Evolutionary conservation across 1,140 invertebrate genomes (phyloP).

Genomic region (Diorhabda elongata): DNA sequence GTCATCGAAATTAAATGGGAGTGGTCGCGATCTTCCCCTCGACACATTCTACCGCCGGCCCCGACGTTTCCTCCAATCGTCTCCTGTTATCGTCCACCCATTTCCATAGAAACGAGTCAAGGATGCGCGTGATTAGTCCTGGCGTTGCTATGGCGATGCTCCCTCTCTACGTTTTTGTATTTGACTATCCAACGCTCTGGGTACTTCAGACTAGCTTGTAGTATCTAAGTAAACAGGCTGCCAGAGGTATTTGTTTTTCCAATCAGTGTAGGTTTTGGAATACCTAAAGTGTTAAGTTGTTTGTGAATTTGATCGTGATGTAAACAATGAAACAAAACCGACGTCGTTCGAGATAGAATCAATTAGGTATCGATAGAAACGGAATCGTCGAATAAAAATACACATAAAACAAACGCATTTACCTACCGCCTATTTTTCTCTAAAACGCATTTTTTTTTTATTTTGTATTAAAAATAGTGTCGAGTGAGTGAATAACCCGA

Average conservation of each 20-base stretch:
- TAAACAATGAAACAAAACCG: slow-evolving; percentile 50
- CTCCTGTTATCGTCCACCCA: slow-evolving; percentile 22
- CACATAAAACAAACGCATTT: too few relatives aligned
- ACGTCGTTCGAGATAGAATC: slow-evolving; percentile 39
- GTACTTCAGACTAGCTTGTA: slow-evolving; percentile 50
- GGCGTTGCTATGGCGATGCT: slow-evolving; percentile 38
- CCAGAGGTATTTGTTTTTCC: slow-evolving; percentile 50
- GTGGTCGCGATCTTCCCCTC: slow-evolving; percentile 19
- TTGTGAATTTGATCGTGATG: slow-evolving; percentile 48
- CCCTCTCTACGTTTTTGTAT: slow-evolving; percentile 40
- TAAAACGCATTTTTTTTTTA: too few relatives aligned
- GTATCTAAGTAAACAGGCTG: slow-evolving; percentile 50
- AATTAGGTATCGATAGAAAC: slow-evolving; percentile 13
- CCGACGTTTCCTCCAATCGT: slow-evolving; percentile 29
- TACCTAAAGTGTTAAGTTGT: slow-evolving; percentile 50
- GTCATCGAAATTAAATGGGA: slow-evolving; percentile 23
- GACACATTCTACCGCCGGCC: slow-evolving; percentile 17
- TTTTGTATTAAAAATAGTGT: too few relatives aligned
- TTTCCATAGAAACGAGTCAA: slow-evolving; percentile 35
- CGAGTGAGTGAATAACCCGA: too few relatives aligned
- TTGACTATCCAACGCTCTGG: slow-evolving; percentile 49
- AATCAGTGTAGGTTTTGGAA: slow-evolving; percentile 49
- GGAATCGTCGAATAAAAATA: not conserved
- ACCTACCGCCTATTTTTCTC: too few relatives aligned
- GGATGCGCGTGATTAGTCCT: slow-evolving; percentile 30